Evolutionary conservation across 1,140 invertebrate genomes (phyloP).

Genomic region (Hylaeus volcanicus): DNA sequence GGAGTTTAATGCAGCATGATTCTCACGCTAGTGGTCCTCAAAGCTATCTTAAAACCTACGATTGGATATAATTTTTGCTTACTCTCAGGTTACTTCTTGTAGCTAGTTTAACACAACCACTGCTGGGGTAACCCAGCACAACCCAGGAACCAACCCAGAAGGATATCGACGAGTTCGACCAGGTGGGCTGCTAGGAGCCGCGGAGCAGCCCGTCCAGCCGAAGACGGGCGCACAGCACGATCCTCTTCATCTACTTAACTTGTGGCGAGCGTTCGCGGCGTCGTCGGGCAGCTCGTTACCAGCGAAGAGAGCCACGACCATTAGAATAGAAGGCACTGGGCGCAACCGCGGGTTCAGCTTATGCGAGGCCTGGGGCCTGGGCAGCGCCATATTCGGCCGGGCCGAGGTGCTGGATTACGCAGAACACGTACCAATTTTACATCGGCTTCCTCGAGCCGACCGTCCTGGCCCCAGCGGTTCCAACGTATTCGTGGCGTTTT

Average conservation of each 20-base stretch:
- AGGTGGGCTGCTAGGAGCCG: neutral
- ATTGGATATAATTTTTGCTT: too few species aligned
- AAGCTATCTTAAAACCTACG: too few species aligned
- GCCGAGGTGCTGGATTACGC: slow-evolving; percentile 51
- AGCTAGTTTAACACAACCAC: too few species aligned
- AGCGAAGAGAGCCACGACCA: neutral
- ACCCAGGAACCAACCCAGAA: too few species aligned
- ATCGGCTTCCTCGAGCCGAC: slow-evolving; percentile 21
- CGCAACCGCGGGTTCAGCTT: neutral
- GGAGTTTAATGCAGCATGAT: too few species aligned
- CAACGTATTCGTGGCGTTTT: slow-evolving; percentile 32
- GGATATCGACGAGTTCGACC: neutral
- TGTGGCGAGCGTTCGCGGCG: slow-evolving; percentile 19
- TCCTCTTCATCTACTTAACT: slow-evolving; percentile 24
- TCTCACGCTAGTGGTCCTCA: too few species aligned
- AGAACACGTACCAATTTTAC: slow-evolving; percentile 54
- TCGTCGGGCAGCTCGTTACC: slow-evolving; percentile 29
- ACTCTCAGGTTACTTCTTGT: too few species aligned
- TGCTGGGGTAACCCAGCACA: too few species aligned
- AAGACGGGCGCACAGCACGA: neutral
- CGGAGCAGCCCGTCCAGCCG: neutral
- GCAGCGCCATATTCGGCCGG: slow-evolving; percentile 43
- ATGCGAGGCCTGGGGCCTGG: slow-evolving; percentile 9
- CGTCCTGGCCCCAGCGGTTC: neutral
- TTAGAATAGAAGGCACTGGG: slow-evolving; percentile 40